phyloP scores from a whole-genome alignment of 2,888 invertebrate genomes.

The Megalurothrips usitatus region DNA sequence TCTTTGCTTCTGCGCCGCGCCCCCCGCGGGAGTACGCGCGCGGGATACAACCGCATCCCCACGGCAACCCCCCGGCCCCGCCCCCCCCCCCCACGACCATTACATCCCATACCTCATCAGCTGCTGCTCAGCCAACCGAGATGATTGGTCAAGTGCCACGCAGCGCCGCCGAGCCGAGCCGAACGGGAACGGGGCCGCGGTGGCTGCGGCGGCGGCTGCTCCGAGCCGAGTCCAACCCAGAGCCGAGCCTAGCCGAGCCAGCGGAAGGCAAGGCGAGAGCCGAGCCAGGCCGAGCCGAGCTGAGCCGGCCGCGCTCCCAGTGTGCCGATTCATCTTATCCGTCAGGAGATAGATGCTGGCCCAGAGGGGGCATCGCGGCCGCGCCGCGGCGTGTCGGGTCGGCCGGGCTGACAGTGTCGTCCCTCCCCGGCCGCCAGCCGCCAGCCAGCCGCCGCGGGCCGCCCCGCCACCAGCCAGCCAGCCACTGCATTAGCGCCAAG shows the following conservation, averaged over 20 bases:
- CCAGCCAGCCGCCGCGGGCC: background rate
- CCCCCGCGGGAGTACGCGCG: no score
- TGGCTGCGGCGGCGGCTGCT: no score
- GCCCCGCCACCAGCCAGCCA: background rate
- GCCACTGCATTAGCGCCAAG: background rate
- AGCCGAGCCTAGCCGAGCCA: background rate
- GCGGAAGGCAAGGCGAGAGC: no score
- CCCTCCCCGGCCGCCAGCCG: background rate
- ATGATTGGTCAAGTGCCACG: constrained; percentile 24
- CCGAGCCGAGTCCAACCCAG: background rate
- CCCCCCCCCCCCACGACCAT: background rate
- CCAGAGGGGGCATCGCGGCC: background rate
- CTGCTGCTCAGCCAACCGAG: constrained; percentile 18
- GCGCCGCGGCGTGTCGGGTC: background rate
- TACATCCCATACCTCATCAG: constrained; percentile 19
- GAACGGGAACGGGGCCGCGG: background rate
- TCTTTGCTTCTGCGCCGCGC: no score
- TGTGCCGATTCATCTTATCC: constrained; percentile 26
- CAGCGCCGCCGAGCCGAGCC: background rate
- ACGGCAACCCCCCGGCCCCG: background rate
- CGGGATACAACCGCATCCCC: no score
- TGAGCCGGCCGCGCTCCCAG: background rate
- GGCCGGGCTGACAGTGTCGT: background rate
- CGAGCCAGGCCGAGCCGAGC: background rate
- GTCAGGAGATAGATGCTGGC: background rate